phyloP scores from a whole-genome alignment of 2,888 invertebrate genomes.

The Cacoxenus indagator region DNA sequence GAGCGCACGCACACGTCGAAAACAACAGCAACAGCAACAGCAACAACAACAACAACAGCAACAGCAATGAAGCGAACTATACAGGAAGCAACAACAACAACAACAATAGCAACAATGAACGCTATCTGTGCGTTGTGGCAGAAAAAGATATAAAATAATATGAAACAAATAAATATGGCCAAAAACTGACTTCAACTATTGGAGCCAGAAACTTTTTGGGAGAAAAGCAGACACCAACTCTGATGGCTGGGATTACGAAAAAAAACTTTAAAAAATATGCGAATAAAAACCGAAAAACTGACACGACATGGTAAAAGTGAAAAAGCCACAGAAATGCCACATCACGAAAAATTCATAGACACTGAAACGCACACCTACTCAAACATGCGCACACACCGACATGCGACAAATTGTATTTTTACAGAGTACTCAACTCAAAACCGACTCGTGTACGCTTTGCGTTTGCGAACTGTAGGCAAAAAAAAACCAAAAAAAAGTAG shows the following conservation, averaged over 20 bases:
- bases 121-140: not conserved
- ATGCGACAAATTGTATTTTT: conserved; percentile 52
- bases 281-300: not conserved
- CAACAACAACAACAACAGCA: not conserved
- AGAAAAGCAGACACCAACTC: conserved; percentile 13
- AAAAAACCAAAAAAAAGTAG: conserved; percentile 28
- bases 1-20: conserved; percentile 12
- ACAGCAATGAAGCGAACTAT: not conserved
- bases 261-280: not conserved
- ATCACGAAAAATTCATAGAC: conserved; percentile 44
- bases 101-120: not conserved
- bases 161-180: not conserved
- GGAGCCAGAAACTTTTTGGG: not conserved
- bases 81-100: not conserved
- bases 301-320: conserved; percentile 20
- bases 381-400: conserved; percentile 32
- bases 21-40: conserved; percentile 11
- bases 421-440: conserved; percentile 19
- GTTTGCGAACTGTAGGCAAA: conserved; percentile 30
- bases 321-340: conserved; percentile 30
- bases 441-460: conserved; percentile 8
- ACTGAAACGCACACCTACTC: conserved; percentile 50
- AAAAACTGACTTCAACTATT: not conserved
- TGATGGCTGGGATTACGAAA: not conserved
- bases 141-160: conserved; percentile 5